Evolutionary conservation across 2,113 vertebrate genomes (phyloP).

Genomic region (Megalops atlanticus): DNA sequence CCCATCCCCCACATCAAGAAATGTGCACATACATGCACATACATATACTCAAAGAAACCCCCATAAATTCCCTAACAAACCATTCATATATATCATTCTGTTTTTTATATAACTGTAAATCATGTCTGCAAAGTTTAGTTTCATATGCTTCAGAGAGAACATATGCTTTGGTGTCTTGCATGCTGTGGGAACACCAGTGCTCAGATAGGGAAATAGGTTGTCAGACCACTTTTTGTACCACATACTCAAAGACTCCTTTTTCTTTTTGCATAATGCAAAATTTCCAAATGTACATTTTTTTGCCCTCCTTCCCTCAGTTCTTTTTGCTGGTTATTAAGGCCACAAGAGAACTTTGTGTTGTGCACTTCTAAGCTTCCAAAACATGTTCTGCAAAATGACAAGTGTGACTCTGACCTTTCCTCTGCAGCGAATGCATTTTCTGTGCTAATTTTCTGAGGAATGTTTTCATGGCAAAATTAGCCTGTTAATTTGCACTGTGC

Average conservation of each 20-base stretch:
- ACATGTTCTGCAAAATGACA: conserved; percentile 28
- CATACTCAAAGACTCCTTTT: not conserved
- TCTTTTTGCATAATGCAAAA: conserved; percentile 5
- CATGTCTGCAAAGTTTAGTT: conserved; percentile 15
- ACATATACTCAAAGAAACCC: no score
- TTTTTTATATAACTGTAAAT: conserved; percentile 33
- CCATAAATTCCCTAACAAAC: conserved; percentile 58
- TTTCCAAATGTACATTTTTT: not conserved
- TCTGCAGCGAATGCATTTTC: conserved; percentile 27
- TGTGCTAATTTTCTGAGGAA: conserved; percentile 28
- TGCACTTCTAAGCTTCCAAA: conserved; percentile 20
- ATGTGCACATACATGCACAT: no score
- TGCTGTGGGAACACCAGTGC: not conserved
- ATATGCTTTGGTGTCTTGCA: not conserved
- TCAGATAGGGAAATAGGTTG: conserved; percentile 1
- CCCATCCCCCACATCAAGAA: conserved; percentile 41
- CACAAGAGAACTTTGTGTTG: not conserved
- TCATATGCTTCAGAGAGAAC: not conserved
- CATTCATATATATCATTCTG: conserved; percentile 24
- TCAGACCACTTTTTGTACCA: no score
- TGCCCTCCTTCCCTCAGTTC: conserved; percentile 16
- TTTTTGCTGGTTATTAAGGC: conserved; percentile 10
- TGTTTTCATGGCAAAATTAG: conserved; percentile 35
- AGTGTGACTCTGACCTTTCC: conserved; percentile 45
- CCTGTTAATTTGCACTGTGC: conserved; percentile 16